Evolutionary conservation across 2,113 vertebrate genomes (phyloP), one percentile per base, ranked within the genome.

Genomic region (Tupaia tana): DNA sequence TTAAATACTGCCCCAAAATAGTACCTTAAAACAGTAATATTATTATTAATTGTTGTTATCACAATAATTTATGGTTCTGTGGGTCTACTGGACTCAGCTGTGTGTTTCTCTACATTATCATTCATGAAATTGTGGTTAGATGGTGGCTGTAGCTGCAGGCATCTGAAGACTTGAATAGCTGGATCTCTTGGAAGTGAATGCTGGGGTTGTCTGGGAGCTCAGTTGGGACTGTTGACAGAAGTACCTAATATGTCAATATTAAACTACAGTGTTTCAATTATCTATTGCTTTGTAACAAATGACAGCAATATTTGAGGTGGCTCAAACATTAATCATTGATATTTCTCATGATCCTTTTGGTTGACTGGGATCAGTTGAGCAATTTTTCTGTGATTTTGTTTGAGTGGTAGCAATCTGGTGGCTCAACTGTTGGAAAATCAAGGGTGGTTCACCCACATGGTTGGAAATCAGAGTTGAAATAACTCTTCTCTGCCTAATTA

Each of bases 371-470:
- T 79, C 66, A 86, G 64, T 4, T 79, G 83, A 86, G 20, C 91
- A 71, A 73, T 91, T 93, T 79, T 92, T 86, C 52, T 86, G 52
- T 43, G n/a, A 6, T 92, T 92, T 92, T 86, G 25, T 70, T 86
- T 79, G 66, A 10, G 56, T 6, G 79, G 10, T 79, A 86, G 56
- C 74, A 79, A 79, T 31, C 27, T 78, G 64, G 83, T 86, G 64
- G 56, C 19, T 78, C 31, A 93, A 61, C 19, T 19, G 13, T 70
- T 86, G 66, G 9, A 86, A 93, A 70, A 86, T 52, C 9, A 27
- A 54, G 64, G 54, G 27, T 69, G 20, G 20, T 64, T 86, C 74
- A 79, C 14, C 43, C 56, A 86, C 27, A 63, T 61, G 31, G 14
- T 34, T 86, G 27, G 64, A 29, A 93, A 31, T 31, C 63, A 93